Evolutionary conservation across 2,888 invertebrate genomes (phyloP).

Genomic region (Lomographa bimaculata): DNA sequence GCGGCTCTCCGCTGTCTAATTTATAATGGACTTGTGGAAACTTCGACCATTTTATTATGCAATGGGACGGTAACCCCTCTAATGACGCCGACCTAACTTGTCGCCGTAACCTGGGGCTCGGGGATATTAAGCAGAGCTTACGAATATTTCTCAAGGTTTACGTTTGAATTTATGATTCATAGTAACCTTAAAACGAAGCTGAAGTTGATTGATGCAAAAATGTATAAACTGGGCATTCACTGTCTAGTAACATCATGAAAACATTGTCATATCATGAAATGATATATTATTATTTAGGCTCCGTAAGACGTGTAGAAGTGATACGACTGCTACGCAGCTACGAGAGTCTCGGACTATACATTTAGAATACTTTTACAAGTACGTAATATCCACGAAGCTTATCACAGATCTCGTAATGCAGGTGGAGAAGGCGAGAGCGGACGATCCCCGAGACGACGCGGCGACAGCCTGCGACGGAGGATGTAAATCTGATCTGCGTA

Average conservation of each 20-base stretch:
- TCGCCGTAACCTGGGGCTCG: slow-evolving; percentile 69
- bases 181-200: no score
- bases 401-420: slow-evolving; percentile 5
- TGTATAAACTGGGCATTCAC: no score
- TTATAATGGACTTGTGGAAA: slow-evolving; percentile 83
- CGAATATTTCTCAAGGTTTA: slow-evolving; percentile 60
- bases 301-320: no score
- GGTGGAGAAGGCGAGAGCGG: slow-evolving; percentile 15
- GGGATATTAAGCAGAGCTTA: slow-evolving; percentile 72
- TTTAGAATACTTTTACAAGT: no score
- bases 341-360: no score
- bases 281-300: no score
- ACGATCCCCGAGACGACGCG: slow-evolving; percentile 3
- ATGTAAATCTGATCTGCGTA: slow-evolving; percentile 80
- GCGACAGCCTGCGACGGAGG: slow-evolving; percentile 40
- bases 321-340: no score
- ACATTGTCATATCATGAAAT: no score
- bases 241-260: no score
- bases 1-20: slow-evolving; percentile 82
- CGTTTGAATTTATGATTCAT: slow-evolving; percentile 38
- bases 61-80: slow-evolving; percentile 81
- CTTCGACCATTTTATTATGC: slow-evolving; percentile 83
- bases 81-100: slow-evolving; percentile 78
- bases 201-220: no score
- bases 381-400: no score